Base-by-base conservation (phyloP, 2,113 vertebrate species). In the Vimba vimba region DNA sequence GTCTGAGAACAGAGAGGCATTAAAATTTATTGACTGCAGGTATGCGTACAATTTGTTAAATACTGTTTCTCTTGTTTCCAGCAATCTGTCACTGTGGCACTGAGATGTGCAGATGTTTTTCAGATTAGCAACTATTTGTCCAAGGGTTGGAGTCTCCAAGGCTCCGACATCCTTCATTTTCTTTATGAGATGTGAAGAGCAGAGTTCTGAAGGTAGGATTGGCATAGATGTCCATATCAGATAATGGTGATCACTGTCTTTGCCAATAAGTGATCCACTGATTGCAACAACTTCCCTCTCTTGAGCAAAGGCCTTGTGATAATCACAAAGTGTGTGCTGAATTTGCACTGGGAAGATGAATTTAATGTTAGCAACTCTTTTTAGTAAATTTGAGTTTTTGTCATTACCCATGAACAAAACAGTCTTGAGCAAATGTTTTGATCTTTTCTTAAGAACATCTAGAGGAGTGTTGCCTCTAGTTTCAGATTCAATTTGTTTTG, bases 201-300 rank as follows among this genome's bases (percentile, higher is more conserved):
- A 60, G 62, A 11, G 0, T 23, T 73, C 83, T 45, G 86, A 0
- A 4, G 91, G 64, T 15, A 97, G 90, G 30, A 96, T 93, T 27
- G 92, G 85, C 86, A 95, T 94, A 33, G 95, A 93, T 13, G 95
- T 91, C 96, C 96, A 97, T 86, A 94, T 91, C 15, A 97, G 69
- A 36, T 90, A 82, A 23, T 93, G 89, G 73, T 91, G 74, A 0
- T 71, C 21, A 3, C 0, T 0, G 9, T 76, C 1, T 1, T 1
- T 62, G 1, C 85, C 75, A 1, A 95, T 89, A 12, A 96, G 82
- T 39, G 94, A 94, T 23, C 92, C 95, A 79, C 90, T 93, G 87
- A 96, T 93, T 82, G 92, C 50, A n/a, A 96, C 85, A 0, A 87
- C 13, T 25, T 91, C 89, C 79, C 60, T 79, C 12, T 47, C 50